Base-by-base conservation (phyloP, 2,113 vertebrate genomes). In the Penelope pileata region DNA sequence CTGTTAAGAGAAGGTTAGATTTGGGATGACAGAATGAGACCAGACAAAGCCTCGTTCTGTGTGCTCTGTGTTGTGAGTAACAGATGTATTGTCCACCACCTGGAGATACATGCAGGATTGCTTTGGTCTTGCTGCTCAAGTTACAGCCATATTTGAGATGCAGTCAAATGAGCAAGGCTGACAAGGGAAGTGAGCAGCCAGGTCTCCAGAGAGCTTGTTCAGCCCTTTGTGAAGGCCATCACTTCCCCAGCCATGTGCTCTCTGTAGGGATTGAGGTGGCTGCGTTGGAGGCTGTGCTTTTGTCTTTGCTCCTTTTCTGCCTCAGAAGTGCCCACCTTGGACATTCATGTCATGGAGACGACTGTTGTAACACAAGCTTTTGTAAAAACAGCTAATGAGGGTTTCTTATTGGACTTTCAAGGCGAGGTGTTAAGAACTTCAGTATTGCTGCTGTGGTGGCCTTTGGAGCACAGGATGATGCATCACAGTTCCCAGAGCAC, bases 21-120 rank as follows among this genome's bases (percentile, higher is more conserved):
- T 86, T 1, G 3, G 90, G 83, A 74, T 95, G 95, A 96, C 95
- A 97, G 90, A 93, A 96, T 95, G 93, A 86, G 94, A 85, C 63
- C 94, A 84, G 86, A 30, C 1, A n/a, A 48, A 69, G 77, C 26
- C 30, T 60, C 67, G 34, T 24, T 78, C 16, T 12, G 54, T 3
- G 79, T 16, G 45, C 3, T n/a, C 79, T 29, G 34, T 14, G 12
- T 64, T 80, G 75, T 80, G 32, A 82, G 62, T 72, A 83, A 90
- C 50, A 90, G 29, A 8, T 1, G 1, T 9, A 34, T 22, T 30
- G 2, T 7, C 79, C 21, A 36, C 76, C 90, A 45, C 63, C 75
- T 30, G 90, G 63, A 64, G 90, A 59, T 4, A 60, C 1, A 21
- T 59, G 38, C 75, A 67, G 32, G 38, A 54, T 16, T 9, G 54